Evolutionary conservation across 2,888 invertebrate species (phyloP), one percentile per base, ranked within the genome.

Genomic region (Ormyrus labotus): DNA sequence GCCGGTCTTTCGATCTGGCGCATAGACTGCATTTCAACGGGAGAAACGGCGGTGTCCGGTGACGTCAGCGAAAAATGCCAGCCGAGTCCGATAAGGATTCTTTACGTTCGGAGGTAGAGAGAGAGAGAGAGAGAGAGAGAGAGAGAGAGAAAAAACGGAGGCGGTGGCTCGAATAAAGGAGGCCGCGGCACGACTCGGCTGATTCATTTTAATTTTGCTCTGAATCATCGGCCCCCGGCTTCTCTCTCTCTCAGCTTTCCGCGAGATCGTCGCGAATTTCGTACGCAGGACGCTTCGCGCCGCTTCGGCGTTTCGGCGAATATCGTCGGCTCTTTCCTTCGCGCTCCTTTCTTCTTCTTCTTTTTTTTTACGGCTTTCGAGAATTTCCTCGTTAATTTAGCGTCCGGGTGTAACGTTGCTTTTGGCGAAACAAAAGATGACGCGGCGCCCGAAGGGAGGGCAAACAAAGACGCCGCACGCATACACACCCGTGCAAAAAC

Each of bases 351-450:
- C 11, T 1, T 3, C 19, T 50, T 6, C 10, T 34, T 61, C 10
- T 34, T 34, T 4, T 34, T 19, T 73, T 73, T 68, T 73, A 73
- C 50, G 73, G 13, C 45, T 79, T 79, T 79, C 69, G 13, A 63
- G 79, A 79, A 79, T 73, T 79, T 73, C 73, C 69, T 78, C 69
- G 79, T 73, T 73, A 78, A 73, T 79, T 73, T 67, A 34, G 34
- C 3, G 57, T 13, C 19, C 57, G 11, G 71, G 0, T 11, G 2
- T 11, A 64, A 55, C 55, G 68, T 68, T 68, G 55, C 47, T 58
- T 61, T 63, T 45, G 53, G 71, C 53, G 53, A 53, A 72, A 72
- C 53, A 45, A 63, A n/a, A 61, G 63, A 45, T 19, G 19, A 58
- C 13, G 57, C 34, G 34, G 34, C 34, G 34, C 34, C 34, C 34